Evolutionary conservation across 2,888 invertebrate species (phyloP).

Genomic region (Cylindroiulus punctatus): DNA sequence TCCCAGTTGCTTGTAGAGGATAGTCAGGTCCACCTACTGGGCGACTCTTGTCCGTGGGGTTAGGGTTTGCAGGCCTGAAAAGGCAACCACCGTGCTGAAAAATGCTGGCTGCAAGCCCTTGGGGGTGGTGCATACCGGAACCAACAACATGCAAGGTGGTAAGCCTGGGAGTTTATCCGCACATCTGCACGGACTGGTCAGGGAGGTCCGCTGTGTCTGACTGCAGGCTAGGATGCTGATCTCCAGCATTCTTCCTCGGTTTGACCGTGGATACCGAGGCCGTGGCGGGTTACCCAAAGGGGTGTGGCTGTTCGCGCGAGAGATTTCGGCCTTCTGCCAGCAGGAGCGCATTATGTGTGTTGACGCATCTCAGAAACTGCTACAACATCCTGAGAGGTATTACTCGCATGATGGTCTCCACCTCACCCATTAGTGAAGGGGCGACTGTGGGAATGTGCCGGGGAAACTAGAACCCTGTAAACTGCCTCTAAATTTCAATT

Average conservation of each 20-base stretch:
- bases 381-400: conserved; percentile 22
- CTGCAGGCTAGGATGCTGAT: not conserved
- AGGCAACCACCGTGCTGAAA: conserved; percentile 19
- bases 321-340: not conserved
- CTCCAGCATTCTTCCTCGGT: not conserved
- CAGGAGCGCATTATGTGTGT: not conserved
- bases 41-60: conserved; percentile 1
- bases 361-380: conserved; percentile 20
- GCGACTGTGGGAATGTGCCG: not conserved
- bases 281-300: not conserved
- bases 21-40: conserved; percentile 7
- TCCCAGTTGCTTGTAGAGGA: not conserved
- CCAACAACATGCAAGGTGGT: not conserved
- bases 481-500: not conserved
- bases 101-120: not conserved
- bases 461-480: not conserved
- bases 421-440: not conserved
- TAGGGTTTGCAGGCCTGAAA: conserved; percentile 12
- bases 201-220: not conserved
- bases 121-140: conserved; percentile 8
- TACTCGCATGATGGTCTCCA: conserved; percentile 15
- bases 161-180: not conserved
- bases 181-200: not conserved
- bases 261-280: not conserved
- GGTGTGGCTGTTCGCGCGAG: not conserved